Evolutionary conservation across 2,888 invertebrate species (phyloP).

Genomic region (Balanococcus diminutus): DNA sequence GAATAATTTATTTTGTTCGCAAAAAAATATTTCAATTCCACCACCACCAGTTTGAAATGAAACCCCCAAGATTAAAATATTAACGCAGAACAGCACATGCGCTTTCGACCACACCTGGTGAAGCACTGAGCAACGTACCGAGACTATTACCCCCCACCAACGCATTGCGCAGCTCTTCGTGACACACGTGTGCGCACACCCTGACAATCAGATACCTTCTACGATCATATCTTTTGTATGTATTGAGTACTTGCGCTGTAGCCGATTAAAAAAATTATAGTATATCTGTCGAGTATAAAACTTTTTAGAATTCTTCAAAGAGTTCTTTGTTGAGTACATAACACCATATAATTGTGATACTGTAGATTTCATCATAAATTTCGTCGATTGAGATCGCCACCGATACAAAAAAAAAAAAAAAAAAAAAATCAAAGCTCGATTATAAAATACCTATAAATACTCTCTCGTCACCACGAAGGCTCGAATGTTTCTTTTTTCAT

Average conservation of each 20-base stretch:
- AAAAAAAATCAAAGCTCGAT: not conserved
- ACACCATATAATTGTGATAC: conserved; percentile 37
- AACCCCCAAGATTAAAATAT: not conserved
- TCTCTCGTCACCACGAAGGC: not conserved
- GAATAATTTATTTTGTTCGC: not conserved
- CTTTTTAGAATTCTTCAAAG: not conserved
- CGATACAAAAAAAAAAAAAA: not conserved
- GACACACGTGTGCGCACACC: not conserved
- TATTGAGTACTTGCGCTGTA: not conserved
- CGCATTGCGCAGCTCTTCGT: not conserved
- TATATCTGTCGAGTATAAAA: not conserved
- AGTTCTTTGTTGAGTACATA: conserved; percentile 22
- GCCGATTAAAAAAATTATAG: not conserved
- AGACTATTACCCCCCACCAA: not conserved
- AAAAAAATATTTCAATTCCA: not conserved
- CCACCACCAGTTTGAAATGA: not conserved
- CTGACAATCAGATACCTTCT: not conserved
- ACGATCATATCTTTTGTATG: conserved; percentile 31
- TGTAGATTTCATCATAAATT: not conserved
- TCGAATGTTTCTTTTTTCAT: conserved; percentile 20
- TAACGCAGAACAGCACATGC: not conserved
- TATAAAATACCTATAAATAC: not conserved
- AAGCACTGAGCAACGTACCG: not conserved
- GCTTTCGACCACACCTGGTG: not conserved
- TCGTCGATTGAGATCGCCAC: not conserved